These are phyloP conservation scores for Xestia c-nigrum DNA, from an alignment of 2,888 invertebrate species.

Conservation along the genomic window DNA sequence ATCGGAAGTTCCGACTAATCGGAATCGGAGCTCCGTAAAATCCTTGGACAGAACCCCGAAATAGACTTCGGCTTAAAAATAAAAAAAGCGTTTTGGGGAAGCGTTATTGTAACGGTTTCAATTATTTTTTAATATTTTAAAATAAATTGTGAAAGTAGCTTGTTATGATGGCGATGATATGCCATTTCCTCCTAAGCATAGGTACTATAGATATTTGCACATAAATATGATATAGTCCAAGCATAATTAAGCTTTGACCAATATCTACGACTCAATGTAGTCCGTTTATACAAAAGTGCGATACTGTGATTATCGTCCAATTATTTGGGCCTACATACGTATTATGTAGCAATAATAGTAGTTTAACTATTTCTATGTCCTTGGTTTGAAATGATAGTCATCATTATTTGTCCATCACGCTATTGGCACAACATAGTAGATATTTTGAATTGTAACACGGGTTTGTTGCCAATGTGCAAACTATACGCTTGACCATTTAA, in stretches of 20 bases:
- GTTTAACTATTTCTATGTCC: conserved; percentile 49
- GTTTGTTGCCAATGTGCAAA: too few relatives aligned
- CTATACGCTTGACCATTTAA: background rate
- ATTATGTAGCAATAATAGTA: conserved; percentile 51
- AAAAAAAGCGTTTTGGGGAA: background rate
- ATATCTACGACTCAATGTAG: background rate
- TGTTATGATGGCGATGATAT: background rate
- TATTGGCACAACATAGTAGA: conserved; percentile 20
- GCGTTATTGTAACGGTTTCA: background rate
- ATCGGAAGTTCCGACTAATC: too few relatives aligned
- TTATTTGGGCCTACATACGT: conserved; percentile 29
- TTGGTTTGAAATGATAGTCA: conserved; percentile 53
- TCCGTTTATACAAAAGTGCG: conserved; percentile 10
- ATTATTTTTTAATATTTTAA: background rate
- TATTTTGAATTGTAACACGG: conserved; percentile 12
- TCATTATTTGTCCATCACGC: conserved; percentile 46
- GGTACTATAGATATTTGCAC: background rate
- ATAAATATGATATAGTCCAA: background rate
- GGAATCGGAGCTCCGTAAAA: too few relatives aligned
- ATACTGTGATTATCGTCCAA: conserved; percentile 25
- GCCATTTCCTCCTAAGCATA: background rate
- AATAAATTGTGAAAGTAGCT: background rate
- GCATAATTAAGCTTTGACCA: background rate
- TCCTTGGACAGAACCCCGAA: too few relatives aligned
- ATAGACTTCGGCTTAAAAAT: background rate